These are phyloP conservation scores for Lepidochrysops patricia DNA, from an alignment of 2,888 invertebrate species.

Conservation along the genomic window DNA sequence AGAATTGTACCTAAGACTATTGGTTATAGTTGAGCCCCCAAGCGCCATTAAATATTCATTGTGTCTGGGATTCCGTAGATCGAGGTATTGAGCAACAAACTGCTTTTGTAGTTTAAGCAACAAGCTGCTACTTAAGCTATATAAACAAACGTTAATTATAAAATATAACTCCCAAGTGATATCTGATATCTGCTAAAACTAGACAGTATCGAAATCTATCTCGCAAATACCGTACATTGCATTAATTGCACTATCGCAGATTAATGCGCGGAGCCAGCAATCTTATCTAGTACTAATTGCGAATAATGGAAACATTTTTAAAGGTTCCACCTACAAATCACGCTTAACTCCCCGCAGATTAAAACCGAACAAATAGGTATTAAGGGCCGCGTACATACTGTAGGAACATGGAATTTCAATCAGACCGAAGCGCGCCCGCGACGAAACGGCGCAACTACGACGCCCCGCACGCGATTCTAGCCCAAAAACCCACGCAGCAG, in stretches of 20 bases:
- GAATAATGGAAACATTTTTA: slow-evolving; percentile 51
- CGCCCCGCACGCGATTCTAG: slow-evolving; percentile 11
- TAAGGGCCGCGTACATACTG: slow-evolving; percentile 57
- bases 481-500: neutral
- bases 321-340: slow-evolving; percentile 47
- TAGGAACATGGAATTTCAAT: slow-evolving; percentile 73
- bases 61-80: too few species aligned
- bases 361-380: slow-evolving; percentile 58
- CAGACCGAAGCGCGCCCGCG: slow-evolving; percentile 33
- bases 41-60: too few species aligned
- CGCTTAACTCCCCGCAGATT: slow-evolving; percentile 44
- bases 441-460: slow-evolving; percentile 24
- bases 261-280: slow-evolving; percentile 38
- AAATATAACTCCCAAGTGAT: neutral
- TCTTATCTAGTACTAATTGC: slow-evolving; percentile 62
- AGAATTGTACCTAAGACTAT: too few species aligned
- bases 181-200: neutral
- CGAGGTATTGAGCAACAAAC: too few species aligned
- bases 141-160: neutral
- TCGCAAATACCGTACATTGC: slow-evolving; percentile 15
- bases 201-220: neutral
- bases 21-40: too few species aligned
- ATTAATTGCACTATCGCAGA: slow-evolving; percentile 14
- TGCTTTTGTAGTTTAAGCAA: neutral
- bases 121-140: neutral